Base-by-base conservation (phyloP, 53 echinoderm and acorn worm species). In the Pentamera pediparva region DNA sequence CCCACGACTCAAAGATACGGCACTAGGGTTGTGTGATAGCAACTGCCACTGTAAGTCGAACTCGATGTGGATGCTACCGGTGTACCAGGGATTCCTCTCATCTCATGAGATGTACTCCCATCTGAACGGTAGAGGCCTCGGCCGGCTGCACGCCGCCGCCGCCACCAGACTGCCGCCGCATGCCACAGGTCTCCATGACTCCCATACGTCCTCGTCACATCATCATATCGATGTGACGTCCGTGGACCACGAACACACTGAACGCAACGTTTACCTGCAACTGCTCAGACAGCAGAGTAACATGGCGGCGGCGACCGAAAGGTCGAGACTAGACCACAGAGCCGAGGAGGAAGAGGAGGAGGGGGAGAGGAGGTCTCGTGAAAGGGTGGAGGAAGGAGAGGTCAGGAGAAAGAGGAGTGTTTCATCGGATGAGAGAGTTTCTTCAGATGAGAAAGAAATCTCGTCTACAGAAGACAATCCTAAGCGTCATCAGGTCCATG, bases 31-130 rank as follows among this genome's bases (percentile, higher is more conserved):
- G 11, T 67, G 67, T 43, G 67, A 67, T 11, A 41, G 41, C 7
- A 67, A 67, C 48, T 67, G 67, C 41, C 45, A 43, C 15, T 67
- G 67, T 28, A 24, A 41, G 24, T 39, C 67, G 29, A 67, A 41
- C 27, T 41, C 67, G 4, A 67, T 67, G 67, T 67, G 67, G 67
- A 67, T 67, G 67, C 39, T 67, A 39, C 67, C 67, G 17, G 45
- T 67, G 0, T 67, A 67, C 20, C 67, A 67, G 18, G 67, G 67
- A 17, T 67, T 67, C 31, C 54, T 54, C 28, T 41, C 39, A 43
- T 41, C 39, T 15, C 67, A 67, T 29, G 67, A 67, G 18, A 39
- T 67, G 2, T 67, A 67, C 67, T 36, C 67, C 40, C 67, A 67
- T 43, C 67, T 67, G 6, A 41, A 25, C 45, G 29, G 18, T 45